phyloP scores from a whole-genome alignment of 2,888 invertebrate genomes.

The Lucinisca nassula region DNA sequence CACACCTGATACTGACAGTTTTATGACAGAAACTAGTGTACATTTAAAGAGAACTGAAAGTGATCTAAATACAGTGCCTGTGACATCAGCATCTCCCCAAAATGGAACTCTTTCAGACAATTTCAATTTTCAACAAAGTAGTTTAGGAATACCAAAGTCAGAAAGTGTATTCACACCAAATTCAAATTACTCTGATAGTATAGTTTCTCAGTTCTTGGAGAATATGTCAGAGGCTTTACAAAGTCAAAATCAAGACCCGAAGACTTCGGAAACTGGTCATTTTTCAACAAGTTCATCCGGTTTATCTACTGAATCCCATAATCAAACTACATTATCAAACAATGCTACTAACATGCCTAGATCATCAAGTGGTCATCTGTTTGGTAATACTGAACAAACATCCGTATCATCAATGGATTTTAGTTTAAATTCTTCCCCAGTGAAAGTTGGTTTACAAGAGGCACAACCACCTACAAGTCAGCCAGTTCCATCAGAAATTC shows the following conservation, averaged over 20 bases:
- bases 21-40: background rate
- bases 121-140: conserved; percentile 22
- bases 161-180: background rate
- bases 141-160: conserved; percentile 23
- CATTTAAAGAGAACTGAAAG: background rate
- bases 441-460: background rate
- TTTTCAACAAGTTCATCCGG: background rate
- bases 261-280: background rate
- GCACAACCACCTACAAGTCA: background rate
- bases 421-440: background rate
- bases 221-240: conserved; percentile 52
- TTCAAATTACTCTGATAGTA: conserved; percentile 20
- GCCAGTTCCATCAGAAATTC: background rate
- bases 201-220: conserved; percentile 57
- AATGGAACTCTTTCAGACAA: background rate
- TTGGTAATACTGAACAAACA: background rate
- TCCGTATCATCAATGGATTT: background rate
- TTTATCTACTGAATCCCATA: conserved; percentile 28
- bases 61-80: background rate
- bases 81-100: background rate
- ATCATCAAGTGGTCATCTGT: background rate
- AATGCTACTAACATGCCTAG: background rate
- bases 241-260: conserved; percentile 36
- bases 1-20: background rate
- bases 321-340: conserved; percentile 26